phyloP scores from a whole-genome alignment of 1,140 invertebrate species.

The Drosophila yakuba region DNA sequence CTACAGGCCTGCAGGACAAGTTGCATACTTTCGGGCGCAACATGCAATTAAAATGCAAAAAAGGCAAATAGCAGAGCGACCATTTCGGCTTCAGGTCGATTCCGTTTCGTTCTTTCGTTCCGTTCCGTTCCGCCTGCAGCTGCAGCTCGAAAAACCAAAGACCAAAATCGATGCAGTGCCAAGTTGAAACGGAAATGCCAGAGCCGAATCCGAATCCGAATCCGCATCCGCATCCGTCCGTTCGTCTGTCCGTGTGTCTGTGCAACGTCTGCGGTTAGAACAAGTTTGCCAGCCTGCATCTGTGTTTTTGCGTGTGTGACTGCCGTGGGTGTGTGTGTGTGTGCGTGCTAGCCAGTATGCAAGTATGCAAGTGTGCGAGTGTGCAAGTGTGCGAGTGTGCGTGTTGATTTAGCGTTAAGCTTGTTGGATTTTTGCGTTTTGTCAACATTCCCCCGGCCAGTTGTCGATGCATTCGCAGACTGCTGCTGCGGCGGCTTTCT shows the following conservation, averaged over 20 bases:
- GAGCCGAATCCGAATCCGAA: constrained; percentile 12
- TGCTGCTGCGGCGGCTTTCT: constrained; percentile 47
- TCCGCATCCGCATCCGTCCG: constrained; percentile 9
- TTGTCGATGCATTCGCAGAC: constrained; percentile 58
- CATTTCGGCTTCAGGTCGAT: constrained; percentile 18
- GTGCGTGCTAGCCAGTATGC: constrained; percentile 27
- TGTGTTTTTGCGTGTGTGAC: constrained; percentile 4
- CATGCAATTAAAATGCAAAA: constrained; percentile 84
- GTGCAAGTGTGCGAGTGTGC: constrained; percentile 18
- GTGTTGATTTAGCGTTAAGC: constrained; percentile 79
- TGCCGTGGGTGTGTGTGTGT: constrained; percentile 16
- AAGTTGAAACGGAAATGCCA: constrained; percentile 72
- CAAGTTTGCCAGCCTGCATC: constrained; percentile 58
- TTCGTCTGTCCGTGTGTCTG: constrained; percentile 54
- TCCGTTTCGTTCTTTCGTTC: background rate
- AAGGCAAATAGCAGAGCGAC: constrained; percentile 59
- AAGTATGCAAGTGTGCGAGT: constrained; percentile 14
- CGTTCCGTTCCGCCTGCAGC: constrained; percentile 3
- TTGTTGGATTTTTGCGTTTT: constrained; percentile 79
- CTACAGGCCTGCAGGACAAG: constrained; percentile 32
- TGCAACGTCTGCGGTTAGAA: constrained; percentile 73
- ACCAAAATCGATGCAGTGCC: constrained; percentile 78
- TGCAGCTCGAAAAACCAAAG: constrained; percentile 58
- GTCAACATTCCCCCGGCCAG: constrained; percentile 72
- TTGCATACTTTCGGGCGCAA: constrained; percentile 78